Base-by-base conservation (phyloP, 1,140 invertebrate species). In the Eumaeus atala region DNA sequence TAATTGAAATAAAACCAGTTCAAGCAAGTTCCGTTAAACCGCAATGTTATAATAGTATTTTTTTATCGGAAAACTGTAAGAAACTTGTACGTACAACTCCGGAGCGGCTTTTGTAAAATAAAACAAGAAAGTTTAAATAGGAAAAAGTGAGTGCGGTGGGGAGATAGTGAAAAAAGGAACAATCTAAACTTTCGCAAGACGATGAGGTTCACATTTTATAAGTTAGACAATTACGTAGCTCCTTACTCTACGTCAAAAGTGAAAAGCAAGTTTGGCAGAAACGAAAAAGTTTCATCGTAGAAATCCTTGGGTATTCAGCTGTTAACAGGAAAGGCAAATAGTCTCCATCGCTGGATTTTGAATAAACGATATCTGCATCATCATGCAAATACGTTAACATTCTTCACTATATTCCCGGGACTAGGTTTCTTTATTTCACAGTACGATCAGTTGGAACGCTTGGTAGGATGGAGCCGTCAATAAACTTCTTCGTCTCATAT, bases 61-160 rank as follows among this genome's bases (percentile, higher is more conserved):
- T n/a, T 69, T 70, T 70, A 70, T 72, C 66, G 62, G 44, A 53
- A 40, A 56, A 67, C 57, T 54, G 47, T 56, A 56, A 61, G 54
- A 61, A 71, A 74, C 53, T 67, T 64, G 62, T 69, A 63, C 64
- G 47, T 63, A 64, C 69, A 72, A 67, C 58, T 71, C 56, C 65
- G 62, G 60, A 67, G 59, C 64, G 66, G 63, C 66, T 72, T 72
- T 66, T 67, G 69, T 38, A 69, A 73, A 79, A 81, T 77, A 76
- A 80, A 85, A 79, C 67, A 70, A 58, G 65, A 82, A 85, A 84
- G 70, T 84, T 85, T 84, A 81, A 82, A 85, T 82, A 77, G 78
- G 77, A 78, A 79, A 83, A 85, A 84, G 74, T 77, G 75, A 74
- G 70, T 79, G 75, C 73, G 74, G 61, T 64, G 58, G 61, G 64